Evolutionary conservation across 2,888 invertebrate species (phyloP).

Genomic region (Lissonota sp.): DNA sequence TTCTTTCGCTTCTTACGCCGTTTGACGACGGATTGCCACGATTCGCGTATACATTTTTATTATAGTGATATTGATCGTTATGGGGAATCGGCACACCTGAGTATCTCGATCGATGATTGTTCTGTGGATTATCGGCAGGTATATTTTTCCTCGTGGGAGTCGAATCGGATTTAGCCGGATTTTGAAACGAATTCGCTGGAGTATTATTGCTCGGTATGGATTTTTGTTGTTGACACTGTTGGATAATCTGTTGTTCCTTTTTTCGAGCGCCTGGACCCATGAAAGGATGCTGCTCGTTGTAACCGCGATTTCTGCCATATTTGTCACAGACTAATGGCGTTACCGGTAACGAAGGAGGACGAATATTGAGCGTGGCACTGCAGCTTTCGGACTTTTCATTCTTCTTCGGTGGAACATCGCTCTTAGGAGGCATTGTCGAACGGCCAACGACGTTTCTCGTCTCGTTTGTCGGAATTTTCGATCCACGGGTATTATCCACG

Average conservation of each 20-base stretch:
- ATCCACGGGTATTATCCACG: not conserved
- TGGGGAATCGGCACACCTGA: too few species aligned
- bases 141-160: not conserved
- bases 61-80: too few species aligned
- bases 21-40: too few species aligned
- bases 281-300: conserved; percentile 63
- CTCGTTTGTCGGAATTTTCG: conserved; percentile 11
- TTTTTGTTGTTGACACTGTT: not conserved
- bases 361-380: too few species aligned
- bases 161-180: not conserved
- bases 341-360: too few species aligned
- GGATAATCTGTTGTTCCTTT: conserved; percentile 69
- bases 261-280: conserved; percentile 69
- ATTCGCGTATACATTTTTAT: too few species aligned
- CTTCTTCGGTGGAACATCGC: not conserved
- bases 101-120: too few species aligned
- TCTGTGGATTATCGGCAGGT: too few species aligned
- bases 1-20: too few species aligned
- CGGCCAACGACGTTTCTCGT: not conserved
- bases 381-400: too few species aligned
- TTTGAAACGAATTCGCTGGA: not conserved
- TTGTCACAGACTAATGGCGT: conserved; percentile 55
- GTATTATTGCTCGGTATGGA: not conserved
- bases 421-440: not conserved
- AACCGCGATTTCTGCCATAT: conserved; percentile 66